phyloP scores from a whole-genome alignment of 2,113 vertebrate genomes.

The Pogonocichla stellata region DNA sequence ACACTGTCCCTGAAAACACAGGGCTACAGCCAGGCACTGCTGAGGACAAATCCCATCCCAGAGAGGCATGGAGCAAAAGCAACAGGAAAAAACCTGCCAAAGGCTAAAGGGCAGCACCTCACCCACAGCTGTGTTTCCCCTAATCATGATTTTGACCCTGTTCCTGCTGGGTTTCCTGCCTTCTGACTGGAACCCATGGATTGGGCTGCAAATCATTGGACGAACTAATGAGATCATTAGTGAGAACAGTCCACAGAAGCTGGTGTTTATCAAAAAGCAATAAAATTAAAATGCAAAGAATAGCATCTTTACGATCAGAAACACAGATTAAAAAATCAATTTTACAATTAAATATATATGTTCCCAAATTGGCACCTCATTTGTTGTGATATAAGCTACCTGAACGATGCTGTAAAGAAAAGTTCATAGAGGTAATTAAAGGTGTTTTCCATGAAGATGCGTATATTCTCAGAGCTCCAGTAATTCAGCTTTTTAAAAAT shows the following conservation, averaged over 20 bases:
- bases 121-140: neutral
- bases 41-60: neutral
- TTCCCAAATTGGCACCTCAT: neutral
- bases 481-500: neutral
- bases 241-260: neutral
- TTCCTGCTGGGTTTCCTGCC: neutral
- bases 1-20: neutral
- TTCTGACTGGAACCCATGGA: neutral
- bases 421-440: neutral
- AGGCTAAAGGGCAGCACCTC: neutral
- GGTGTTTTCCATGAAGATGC: neutral
- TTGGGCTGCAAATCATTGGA: neutral
- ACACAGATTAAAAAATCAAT: rapidly evolving
- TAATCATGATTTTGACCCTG: neutral
- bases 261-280: neutral
- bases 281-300: neutral
- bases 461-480: neutral
- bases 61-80: neutral
- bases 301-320: neutral
- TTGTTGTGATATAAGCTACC: neutral
- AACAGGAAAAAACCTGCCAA: neutral
- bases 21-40: neutral
- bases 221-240: neutral
- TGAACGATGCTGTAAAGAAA: neutral
- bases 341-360: neutral